These are phyloP conservation scores for Lota lota DNA, from an alignment of 2,113 vertebrate species.

Conservation along the genomic window DNA sequence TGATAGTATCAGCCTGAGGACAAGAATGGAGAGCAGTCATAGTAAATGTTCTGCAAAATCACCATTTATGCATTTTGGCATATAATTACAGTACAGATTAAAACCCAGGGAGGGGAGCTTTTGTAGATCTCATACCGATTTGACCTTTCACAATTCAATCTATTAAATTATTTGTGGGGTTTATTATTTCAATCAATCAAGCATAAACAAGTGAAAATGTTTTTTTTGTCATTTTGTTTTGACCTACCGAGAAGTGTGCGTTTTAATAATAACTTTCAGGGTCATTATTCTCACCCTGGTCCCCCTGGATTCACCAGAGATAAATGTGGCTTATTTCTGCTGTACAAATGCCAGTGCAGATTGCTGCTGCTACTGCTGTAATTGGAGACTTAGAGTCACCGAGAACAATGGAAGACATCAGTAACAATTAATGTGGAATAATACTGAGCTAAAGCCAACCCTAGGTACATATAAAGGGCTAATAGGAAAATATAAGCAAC, in stretches of 20 bases:
- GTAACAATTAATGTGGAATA: conserved; percentile 47
- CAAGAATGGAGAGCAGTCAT: too few relatives aligned
- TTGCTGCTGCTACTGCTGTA: conserved; percentile 31
- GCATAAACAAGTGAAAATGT: background rate
- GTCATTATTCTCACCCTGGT: conserved; percentile 20
- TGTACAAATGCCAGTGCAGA: conserved; percentile 49
- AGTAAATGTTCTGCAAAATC: too few relatives aligned
- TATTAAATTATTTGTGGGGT: background rate
- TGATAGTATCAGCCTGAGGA: too few relatives aligned
- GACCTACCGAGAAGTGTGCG: conserved; percentile 20
- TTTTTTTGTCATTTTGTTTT: conserved; percentile 11
- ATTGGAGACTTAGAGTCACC: conserved; percentile 46
- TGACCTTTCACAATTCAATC: conserved; percentile 1
- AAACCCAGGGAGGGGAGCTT: too few relatives aligned
- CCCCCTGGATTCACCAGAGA: conserved; percentile 40
- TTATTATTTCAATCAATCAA: conserved; percentile 10
- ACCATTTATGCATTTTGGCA: too few relatives aligned
- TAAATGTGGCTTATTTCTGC: conserved; percentile 52
- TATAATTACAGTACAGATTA: too few relatives aligned
- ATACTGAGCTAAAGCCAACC: conserved; percentile 29
- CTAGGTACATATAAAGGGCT: conserved; percentile 7
- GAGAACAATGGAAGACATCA: conserved; percentile 31
- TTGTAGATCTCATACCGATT: background rate
- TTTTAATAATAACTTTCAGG: conserved; percentile 26
- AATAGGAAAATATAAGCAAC: background rate